A percentile compares a stretch with the other conserved stretches of the same genome.
Conservation (phyloP, 2,888 invertebrate genomes). For the Prosapia bicincta region DNA sequence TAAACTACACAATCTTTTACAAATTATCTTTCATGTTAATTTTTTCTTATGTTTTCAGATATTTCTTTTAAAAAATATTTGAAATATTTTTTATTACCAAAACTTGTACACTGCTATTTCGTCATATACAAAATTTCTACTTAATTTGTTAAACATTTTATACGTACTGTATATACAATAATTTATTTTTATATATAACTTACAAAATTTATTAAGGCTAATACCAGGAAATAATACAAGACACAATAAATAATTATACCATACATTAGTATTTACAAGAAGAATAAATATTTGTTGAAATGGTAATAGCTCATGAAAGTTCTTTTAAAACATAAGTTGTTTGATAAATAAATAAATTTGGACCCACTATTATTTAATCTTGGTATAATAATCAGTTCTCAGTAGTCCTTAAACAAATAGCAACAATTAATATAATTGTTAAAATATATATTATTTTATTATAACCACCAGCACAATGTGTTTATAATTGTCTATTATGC, state of each 20-base stretch:
- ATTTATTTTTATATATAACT: neutral
- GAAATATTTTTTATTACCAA: too few species aligned
- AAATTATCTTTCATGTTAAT: too few species aligned
- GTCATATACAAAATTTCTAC: too few species aligned
- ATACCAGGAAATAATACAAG: neutral
- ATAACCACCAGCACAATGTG: neutral
- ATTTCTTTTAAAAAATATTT: too few species aligned
- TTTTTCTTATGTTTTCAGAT: too few species aligned
- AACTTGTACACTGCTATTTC: too few species aligned
- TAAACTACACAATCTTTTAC: too few species aligned
- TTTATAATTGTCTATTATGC: neutral
- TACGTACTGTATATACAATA: neutral
- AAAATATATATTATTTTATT: neutral
- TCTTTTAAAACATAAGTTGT: neutral
- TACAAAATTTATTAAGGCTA: neutral
- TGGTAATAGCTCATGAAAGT: neutral
- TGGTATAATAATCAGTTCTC: neutral
- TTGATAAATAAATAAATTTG: neutral
- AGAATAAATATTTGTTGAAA: neutral
- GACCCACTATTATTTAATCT: neutral
- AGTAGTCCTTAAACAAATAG: neutral
- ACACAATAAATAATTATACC: neutral
- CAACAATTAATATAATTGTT: neutral
- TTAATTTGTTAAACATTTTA: too few species aligned
- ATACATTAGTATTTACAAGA: neutral